These are phyloP conservation scores for Drosophila orosa DNA, from an alignment of 1,140 invertebrate genomes.

Conservation along the genomic window DNA sequence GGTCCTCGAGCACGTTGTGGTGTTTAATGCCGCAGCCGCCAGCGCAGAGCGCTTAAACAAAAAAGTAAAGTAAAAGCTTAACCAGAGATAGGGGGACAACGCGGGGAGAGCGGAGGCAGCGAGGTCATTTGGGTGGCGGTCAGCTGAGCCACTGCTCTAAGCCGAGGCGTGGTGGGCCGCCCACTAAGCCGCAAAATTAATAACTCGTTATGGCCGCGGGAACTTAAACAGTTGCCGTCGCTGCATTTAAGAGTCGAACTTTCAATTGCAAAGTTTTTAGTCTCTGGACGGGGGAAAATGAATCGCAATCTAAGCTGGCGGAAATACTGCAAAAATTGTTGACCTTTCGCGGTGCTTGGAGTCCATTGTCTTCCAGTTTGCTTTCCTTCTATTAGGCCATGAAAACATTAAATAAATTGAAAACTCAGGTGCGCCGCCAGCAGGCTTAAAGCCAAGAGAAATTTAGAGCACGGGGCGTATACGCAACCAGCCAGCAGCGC, in stretches of 20 bases:
- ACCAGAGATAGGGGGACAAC: constrained; percentile 8
- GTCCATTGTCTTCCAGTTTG: constrained; percentile 60
- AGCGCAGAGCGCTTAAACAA: constrained; percentile 23
- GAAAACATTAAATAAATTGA: constrained; percentile 71
- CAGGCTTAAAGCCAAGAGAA: constrained; percentile 32
- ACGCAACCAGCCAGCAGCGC: constrained; percentile 26
- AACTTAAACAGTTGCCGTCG: constrained; percentile 32
- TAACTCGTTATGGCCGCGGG: constrained; percentile 51
- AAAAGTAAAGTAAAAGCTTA: constrained; percentile 12
- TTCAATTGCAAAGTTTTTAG: constrained; percentile 68
- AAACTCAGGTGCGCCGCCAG: constrained; percentile 56
- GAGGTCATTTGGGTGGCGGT: constrained; percentile 25
- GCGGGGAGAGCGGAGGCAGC: not conserved
- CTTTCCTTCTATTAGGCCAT: constrained; percentile 64
- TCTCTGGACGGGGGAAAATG: not conserved
- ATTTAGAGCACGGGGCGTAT: constrained; percentile 34
- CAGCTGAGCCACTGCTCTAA: constrained; percentile 18
- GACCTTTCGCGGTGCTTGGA: constrained; percentile 45
- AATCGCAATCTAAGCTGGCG: not conserved
- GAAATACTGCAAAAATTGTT: constrained; percentile 50
- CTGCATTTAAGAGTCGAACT: constrained; percentile 61
- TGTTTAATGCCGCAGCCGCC: constrained; percentile 64
- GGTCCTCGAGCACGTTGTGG: constrained; percentile 68
- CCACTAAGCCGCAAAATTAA: constrained; percentile 62
- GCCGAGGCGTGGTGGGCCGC: constrained; percentile 25